Evolutionary conservation across 2,888 invertebrate genomes (phyloP).

Genomic region (Cantharis nigra): DNA sequence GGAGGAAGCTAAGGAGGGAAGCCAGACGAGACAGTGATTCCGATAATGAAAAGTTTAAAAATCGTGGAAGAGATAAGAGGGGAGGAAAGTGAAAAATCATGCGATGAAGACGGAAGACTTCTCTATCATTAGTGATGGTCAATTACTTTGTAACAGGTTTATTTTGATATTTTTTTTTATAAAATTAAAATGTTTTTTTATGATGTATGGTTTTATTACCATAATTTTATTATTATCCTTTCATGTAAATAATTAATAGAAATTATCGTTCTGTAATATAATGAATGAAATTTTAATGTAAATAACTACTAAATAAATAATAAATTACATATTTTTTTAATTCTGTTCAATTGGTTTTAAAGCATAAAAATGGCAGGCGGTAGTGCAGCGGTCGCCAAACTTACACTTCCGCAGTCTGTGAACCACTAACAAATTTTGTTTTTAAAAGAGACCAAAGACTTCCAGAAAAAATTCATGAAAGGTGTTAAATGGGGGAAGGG

Average conservation of each 20-base stretch:
- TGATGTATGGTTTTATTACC: background rate
- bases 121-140: background rate
- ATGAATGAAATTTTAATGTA: too few species aligned
- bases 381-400: too few species aligned
- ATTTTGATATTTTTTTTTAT: background rate
- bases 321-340: too few species aligned
- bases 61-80: background rate
- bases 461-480: too few species aligned
- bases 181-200: background rate
- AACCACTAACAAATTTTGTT: too few species aligned
- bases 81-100: background rate
- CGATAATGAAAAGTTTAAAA: constrained; percentile 7
- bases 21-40: constrained; percentile 25
- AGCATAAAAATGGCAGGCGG: too few species aligned
- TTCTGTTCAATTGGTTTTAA: too few species aligned
- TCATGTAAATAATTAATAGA: background rate
- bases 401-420: too few species aligned
- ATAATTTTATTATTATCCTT: background rate
- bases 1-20: constrained; percentile 33
- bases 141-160: background rate
- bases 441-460: too few species aligned
- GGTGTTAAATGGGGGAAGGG: too few species aligned
- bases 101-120: background rate
- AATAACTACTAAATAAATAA: too few species aligned
- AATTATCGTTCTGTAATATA: background rate